phyloP scores from a whole-genome alignment of 2,888 invertebrate species.

The Ectobius pallidus region DNA sequence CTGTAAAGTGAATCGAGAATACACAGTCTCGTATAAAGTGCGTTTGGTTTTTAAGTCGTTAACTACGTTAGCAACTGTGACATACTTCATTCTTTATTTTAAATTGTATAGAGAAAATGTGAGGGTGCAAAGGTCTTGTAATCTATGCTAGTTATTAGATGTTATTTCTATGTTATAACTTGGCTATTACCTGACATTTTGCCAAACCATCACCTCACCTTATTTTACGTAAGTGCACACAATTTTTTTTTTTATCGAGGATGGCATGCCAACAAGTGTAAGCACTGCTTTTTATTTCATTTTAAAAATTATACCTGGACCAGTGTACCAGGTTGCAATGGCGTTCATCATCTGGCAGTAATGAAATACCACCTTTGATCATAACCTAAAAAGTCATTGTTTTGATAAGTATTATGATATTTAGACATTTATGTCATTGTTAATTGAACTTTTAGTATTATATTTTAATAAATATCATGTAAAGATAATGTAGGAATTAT shows the following conservation, averaged over 20 bases:
- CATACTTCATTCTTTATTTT: background rate
- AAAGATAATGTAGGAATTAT: too few species aligned
- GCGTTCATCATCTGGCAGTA: background rate
- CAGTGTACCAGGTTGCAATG: background rate
- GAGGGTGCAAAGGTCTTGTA: background rate
- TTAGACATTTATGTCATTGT: too few species aligned
- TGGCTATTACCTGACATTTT: slow-evolving; percentile 1
- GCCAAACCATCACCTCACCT: background rate
- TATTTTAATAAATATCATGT: too few species aligned
- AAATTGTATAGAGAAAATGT: background rate
- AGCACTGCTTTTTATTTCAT: background rate
- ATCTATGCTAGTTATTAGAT: slow-evolving; percentile 15
- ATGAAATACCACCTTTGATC: background rate
- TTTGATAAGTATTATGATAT: too few species aligned
- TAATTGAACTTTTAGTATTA: too few species aligned
- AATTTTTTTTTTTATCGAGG: background rate
- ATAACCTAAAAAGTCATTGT: background rate
- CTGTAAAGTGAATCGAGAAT: slow-evolving; percentile 15
- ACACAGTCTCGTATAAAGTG: background rate
- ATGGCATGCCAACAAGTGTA: background rate
- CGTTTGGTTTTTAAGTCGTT: background rate
- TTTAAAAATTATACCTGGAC: background rate
- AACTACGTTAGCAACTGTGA: background rate
- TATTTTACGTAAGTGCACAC: background rate
- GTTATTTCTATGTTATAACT: background rate